These are phyloP conservation scores for Ptilonorhynchus violaceus DNA, from an alignment of 2,113 vertebrate species.

Conservation along the genomic window DNA sequence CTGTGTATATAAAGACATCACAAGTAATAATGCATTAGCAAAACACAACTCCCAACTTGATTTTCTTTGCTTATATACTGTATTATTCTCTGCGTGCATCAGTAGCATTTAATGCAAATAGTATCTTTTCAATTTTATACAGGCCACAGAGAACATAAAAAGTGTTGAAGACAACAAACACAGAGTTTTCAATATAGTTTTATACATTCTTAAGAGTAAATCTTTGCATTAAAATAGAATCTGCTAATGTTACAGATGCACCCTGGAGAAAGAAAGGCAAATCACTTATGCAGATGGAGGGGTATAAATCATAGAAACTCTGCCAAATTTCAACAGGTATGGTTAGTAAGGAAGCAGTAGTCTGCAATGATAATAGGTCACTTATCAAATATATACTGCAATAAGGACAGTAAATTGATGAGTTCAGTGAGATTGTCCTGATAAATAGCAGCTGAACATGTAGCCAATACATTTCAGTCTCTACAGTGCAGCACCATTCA, in stretches of 20 bases:
- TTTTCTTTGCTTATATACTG: background rate
- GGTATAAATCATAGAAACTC: background rate
- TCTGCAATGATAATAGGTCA: background rate
- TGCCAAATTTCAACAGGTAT: background rate
- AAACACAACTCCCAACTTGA: background rate
- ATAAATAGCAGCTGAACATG: background rate
- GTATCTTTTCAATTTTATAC: background rate
- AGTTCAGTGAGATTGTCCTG: background rate
- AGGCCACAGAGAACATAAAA: background rate
- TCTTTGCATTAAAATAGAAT: background rate
- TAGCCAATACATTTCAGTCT: background rate
- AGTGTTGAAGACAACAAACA: background rate
- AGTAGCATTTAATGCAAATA: background rate
- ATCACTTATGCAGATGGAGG: background rate
- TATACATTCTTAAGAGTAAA: background rate
- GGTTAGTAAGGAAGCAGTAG: background rate
- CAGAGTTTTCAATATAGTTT: background rate
- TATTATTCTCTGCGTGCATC: background rate
- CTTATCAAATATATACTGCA: background rate
- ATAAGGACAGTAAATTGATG: background rate
- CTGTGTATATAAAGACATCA: background rate
- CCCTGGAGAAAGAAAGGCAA: background rate
- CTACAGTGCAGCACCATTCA: background rate
- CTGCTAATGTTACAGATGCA: background rate
- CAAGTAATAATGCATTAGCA: background rate